Evolutionary conservation across 2,888 invertebrate species (phyloP).

Genomic region (Liodrosophila aerea): DNA sequence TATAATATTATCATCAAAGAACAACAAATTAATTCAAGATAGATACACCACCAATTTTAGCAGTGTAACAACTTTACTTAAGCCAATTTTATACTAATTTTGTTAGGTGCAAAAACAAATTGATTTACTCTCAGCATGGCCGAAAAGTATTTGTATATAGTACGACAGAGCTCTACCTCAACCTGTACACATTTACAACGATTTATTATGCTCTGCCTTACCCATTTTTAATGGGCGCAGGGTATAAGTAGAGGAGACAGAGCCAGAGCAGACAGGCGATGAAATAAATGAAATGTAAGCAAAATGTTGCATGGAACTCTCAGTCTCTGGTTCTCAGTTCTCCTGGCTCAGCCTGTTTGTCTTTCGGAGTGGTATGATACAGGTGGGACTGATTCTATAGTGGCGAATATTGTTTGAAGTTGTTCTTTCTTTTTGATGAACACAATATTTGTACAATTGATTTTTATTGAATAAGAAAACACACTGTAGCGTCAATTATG

Average conservation of each 20-base stretch:
- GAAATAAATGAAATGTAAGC: constrained; percentile 16
- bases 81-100: neutral
- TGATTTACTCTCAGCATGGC: too few species aligned
- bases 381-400: constrained; percentile 3
- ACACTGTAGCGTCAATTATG: constrained; percentile 37
- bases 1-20: too few species aligned
- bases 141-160: too few species aligned
- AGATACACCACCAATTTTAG: too few species aligned
- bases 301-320: neutral
- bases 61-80: too few species aligned
- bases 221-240: neutral
- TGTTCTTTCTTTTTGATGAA: constrained; percentile 15
- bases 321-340: too few species aligned
- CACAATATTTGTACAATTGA: constrained; percentile 44
- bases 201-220: too few species aligned
- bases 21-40: too few species aligned
- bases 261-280: neutral
- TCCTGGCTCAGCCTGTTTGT: too few species aligned
- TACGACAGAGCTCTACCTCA: too few species aligned
- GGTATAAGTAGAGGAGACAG: too few species aligned
- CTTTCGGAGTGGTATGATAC: neutral
- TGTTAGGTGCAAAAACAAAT: too few species aligned
- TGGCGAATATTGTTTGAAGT: constrained; percentile 33
- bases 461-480: constrained; percentile 35
- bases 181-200: neutral